Evolutionary conservation across 2,113 vertebrate species (phyloP).

Genomic region (Zosterops lateralis): DNA sequence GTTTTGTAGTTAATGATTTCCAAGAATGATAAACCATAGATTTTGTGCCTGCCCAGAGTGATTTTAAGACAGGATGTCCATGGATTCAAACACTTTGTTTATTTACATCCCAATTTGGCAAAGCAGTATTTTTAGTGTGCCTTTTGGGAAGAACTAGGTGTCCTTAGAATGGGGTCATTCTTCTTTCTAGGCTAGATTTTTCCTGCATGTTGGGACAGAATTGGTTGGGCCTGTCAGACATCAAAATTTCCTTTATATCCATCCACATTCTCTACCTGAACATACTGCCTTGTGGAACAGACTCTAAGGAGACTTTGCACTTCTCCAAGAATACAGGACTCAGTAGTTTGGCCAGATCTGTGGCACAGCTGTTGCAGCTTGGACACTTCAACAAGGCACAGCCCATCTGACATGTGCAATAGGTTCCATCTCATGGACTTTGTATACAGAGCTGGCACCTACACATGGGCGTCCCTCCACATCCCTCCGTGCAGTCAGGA

Average conservation of each 20-base stretch:
- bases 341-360: background rate
- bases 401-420: background rate
- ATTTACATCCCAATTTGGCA: background rate
- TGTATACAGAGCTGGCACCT: background rate
- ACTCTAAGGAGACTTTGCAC: background rate
- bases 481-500: accelerated
- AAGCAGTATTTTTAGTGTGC: background rate
- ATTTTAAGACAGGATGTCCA: background rate
- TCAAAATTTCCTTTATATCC: background rate
- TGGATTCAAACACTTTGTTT: background rate
- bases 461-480: accelerated
- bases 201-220: background rate
- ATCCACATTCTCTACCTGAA: background rate
- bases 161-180: background rate
- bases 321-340: background rate
- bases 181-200: background rate
- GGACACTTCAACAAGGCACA: background rate
- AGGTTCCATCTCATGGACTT: accelerated
- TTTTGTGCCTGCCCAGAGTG: background rate
- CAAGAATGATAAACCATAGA: background rate
- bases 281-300: background rate
- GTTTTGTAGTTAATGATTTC: background rate
- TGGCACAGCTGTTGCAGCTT: background rate
- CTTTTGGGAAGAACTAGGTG: background rate
- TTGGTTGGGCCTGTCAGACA: background rate